Evolutionary conservation across 2,888 invertebrate species (phyloP), one percentile per base, ranked within the genome.

Genomic region (Acrocera orbiculus): DNA sequence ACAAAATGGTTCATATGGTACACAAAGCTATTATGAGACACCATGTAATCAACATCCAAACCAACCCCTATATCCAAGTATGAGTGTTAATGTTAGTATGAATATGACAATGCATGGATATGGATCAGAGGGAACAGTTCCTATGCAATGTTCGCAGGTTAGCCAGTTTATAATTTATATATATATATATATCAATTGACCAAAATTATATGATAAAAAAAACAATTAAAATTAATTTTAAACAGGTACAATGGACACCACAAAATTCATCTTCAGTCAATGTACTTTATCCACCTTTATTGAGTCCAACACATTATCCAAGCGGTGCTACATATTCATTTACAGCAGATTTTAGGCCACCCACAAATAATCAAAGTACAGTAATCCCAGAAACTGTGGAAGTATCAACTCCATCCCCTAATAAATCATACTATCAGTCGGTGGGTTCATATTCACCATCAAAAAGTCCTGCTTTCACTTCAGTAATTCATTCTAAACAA

Each of bases 61-160:
- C 0, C 62, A 55, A 4, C 58, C 73, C 1, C 67, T 79, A 42
- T 85, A 85, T 55, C 87, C 90, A 37, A 81, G 87, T 49, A 92
- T 93, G 92, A 87, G 86, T 50, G 90, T 93, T 44, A 93, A 93
- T 53, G 89, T 93, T 27, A 59, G 54, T 46, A 93, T 93, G 92
- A 92, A 90, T 58, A 93, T 93, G 92, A 92, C 92, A 36, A 90
- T 92, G 80, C 87, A 87, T 44, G 76, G 76, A 3, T 76, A 76
- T 46, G 42, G 42, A 32, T 50, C 61, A 49, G 45, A 62, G 51
- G 53, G 56, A 45, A 26, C 52, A 20, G 50, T 59, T 40, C 57
- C 60, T 25, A 54, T 60, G 58, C 52, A 59, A 56, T 78, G 77
- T 50, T 74, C 78, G 6, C 78, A 77, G 67, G 76, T 76, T 53